Conservation (phyloP, 2,113 vertebrate species). For the Junco hyemalis region DNA sequence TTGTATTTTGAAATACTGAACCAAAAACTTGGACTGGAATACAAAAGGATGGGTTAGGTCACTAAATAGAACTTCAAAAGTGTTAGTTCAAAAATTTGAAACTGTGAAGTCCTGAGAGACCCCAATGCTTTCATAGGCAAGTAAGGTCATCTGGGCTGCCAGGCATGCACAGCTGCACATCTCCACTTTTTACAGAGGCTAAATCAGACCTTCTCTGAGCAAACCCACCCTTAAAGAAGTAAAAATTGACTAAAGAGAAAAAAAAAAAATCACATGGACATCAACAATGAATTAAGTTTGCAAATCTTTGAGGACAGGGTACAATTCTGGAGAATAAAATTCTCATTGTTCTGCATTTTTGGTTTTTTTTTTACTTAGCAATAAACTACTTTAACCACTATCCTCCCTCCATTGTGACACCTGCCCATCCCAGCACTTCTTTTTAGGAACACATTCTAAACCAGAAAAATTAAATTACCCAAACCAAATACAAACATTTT, state of each 20-base stretch:
- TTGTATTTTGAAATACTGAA: slow-evolving; percentile 18
- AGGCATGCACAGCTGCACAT: background rate
- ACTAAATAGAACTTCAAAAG: background rate
- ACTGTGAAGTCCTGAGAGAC: background rate
- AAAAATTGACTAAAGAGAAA: background rate
- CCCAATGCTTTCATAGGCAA: background rate
- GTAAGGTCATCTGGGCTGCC: background rate
- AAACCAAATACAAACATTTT: background rate
- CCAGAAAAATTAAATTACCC: background rate
- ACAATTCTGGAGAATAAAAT: background rate
- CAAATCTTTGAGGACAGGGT: background rate
- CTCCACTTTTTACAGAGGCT: background rate
- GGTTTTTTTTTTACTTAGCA: background rate
- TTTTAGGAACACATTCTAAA: background rate
- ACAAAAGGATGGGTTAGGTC: background rate
- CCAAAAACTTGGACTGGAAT: background rate
- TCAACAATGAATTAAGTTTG: background rate
- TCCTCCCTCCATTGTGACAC: background rate
- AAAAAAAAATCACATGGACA: background rate
- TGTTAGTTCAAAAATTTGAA: background rate
- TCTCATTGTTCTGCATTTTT: background rate
- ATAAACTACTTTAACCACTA: background rate
- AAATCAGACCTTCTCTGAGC: background rate
- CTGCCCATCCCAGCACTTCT: background rate
- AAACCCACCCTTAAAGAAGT: background rate